A percentile compares a stretch with the other conserved stretches of the same genome.
Evolutionary conservation across 2,113 vertebrate genomes (phyloP).

Genomic region (Alligator mississippiensis): DNA sequence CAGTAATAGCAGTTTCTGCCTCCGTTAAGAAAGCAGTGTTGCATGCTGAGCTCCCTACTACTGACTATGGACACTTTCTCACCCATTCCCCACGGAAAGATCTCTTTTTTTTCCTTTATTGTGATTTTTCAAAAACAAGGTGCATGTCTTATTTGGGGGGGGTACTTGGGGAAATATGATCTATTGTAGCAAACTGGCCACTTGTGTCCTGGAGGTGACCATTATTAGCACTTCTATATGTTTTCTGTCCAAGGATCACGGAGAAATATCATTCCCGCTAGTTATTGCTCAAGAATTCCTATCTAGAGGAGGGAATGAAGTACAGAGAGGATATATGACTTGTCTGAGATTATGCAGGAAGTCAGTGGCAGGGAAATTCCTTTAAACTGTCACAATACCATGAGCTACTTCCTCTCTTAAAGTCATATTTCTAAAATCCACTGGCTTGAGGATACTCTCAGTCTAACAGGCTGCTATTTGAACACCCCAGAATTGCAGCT

Average conservation of each 20-base stretch:
- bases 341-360: neutral
- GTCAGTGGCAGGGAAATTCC: neutral
- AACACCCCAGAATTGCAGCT: fast-evolving
- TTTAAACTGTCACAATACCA: neutral
- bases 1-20: too few species aligned
- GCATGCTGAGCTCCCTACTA: too few species aligned
- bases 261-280: neutral
- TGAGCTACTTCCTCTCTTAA: neutral
- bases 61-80: too few species aligned
- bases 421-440: neutral
- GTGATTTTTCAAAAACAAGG: too few species aligned
- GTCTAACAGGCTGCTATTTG: too few species aligned
- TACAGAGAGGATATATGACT: neutral
- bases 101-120: too few species aligned
- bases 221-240: neutral
- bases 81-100: too few species aligned
- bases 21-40: too few species aligned
- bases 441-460: neutral
- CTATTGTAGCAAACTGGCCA: neutral
- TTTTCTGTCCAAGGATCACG: neutral
- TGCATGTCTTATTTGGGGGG: too few species aligned
- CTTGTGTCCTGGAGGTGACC: neutral
- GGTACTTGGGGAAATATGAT: too few species aligned
- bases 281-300: neutral
- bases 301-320: neutral